Evolutionary conservation across 2,113 vertebrate genomes (phyloP).

Genomic region (Panthera leo): DNA sequence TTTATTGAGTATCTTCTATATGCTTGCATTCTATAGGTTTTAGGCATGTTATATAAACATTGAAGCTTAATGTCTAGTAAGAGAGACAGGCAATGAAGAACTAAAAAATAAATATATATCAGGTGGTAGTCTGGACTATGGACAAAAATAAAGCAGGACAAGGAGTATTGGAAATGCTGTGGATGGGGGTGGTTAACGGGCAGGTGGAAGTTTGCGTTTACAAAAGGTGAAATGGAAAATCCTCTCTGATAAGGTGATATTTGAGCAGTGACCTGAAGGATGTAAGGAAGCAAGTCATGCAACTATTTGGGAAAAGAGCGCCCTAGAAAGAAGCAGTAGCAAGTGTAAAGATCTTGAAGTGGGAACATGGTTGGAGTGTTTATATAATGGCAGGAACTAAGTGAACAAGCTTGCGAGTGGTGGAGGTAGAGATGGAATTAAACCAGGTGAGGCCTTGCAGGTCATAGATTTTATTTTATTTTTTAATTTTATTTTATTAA

Average conservation of each 20-base stretch:
- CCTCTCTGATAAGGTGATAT: background rate
- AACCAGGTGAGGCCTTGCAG: background rate
- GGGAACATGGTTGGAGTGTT: background rate
- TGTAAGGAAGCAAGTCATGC: background rate
- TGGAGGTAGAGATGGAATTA: background rate
- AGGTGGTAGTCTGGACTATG: background rate
- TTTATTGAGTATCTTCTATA: background rate
- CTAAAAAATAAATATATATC: background rate
- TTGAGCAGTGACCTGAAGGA: background rate
- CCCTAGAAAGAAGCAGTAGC: background rate
- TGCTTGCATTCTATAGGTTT: background rate
- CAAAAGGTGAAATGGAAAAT: background rate
- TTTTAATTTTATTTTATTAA: too few species aligned
- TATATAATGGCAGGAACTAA: background rate
- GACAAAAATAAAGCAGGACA: constrained; percentile 1
- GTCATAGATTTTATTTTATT: background rate
- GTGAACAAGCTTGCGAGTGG: background rate
- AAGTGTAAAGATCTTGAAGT: background rate
- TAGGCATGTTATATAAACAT: background rate
- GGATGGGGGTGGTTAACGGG: background rate
- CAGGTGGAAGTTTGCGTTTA: background rate
- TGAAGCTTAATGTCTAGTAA: constrained; percentile 14
- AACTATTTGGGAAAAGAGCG: background rate
- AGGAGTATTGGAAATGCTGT: background rate
- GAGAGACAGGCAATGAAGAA: background rate